Conservation (phyloP, 2,888 invertebrate species). For the Tetropium fuscum region DNA sequence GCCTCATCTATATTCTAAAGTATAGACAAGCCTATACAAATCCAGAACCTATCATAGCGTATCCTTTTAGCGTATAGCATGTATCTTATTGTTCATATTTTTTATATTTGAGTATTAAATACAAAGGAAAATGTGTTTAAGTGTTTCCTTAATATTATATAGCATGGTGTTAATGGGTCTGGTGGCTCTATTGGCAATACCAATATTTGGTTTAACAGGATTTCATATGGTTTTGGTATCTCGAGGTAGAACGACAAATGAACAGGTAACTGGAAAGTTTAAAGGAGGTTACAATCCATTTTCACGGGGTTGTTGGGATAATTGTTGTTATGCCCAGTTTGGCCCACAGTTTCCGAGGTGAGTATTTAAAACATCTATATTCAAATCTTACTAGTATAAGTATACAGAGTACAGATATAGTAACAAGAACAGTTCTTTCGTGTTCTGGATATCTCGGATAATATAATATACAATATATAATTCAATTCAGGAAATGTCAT, state of each 20-base stretch:
- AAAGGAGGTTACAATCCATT: constrained; percentile 99
- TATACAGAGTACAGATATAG: too few relatives aligned
- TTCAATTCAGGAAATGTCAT: too few relatives aligned
- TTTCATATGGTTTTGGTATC: constrained; percentile 98
- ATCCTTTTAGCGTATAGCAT: constrained; percentile 73
- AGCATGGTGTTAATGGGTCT: constrained; percentile 93
- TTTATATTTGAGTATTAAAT: not conserved
- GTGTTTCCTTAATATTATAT: constrained; percentile 44
- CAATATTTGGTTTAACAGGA: constrained; percentile 96
- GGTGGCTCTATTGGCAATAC: constrained; percentile 92
- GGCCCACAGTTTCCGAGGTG: constrained; percentile 98
- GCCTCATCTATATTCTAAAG: constrained; percentile 91
- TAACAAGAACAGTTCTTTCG: too few relatives aligned
- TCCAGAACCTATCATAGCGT: constrained; percentile 86
- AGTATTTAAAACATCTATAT: constrained; percentile 35
- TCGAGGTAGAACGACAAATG: constrained; percentile 97
- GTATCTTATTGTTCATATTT: not conserved
- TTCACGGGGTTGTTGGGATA: constrained; percentile 93
- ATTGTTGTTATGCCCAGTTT: constrained; percentile 95
- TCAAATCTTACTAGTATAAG: too few relatives aligned
- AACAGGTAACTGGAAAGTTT: constrained; percentile 99
- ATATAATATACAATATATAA: too few relatives aligned
- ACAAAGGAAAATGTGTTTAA: too few relatives aligned
- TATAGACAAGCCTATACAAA: constrained; percentile 84
- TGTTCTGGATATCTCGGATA: too few relatives aligned